Percentiles rank a stretch among this genome's conserved stretches.
phyloP scores from a whole-genome alignment of 1,140 invertebrate genomes.

The Thereuonema tuberculata region DNA sequence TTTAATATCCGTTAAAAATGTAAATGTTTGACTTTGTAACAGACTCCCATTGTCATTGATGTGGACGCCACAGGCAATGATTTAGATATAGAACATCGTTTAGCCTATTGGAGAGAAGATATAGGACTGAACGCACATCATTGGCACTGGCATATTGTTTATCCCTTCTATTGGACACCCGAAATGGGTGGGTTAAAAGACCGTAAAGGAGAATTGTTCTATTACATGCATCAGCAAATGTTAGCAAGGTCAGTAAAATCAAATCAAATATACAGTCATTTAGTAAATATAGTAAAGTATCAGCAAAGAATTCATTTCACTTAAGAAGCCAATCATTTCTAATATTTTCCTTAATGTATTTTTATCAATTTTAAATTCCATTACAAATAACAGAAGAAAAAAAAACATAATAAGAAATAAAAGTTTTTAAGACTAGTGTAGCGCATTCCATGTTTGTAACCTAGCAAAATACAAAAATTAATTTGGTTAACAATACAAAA shows the following conservation, averaged over 20 bases:
- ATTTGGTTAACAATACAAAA: too few relatives aligned
- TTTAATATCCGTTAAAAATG: too few relatives aligned
- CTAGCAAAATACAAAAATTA: too few relatives aligned
- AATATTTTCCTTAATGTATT: not conserved
- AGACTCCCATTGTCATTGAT: conserved; percentile 15
- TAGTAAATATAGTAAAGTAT: not conserved
- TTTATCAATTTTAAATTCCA: too few relatives aligned
- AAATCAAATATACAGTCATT: not conserved
- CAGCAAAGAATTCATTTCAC: not conserved
- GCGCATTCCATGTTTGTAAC: too few relatives aligned
- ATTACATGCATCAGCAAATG: conserved; percentile 57
- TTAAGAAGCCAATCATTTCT: too few relatives aligned
- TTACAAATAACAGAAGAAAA: too few relatives aligned
- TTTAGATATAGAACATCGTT: conserved; percentile 53
- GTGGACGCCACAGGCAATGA: conserved; percentile 42
- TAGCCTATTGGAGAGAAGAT: conserved; percentile 60
- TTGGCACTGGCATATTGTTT: conserved; percentile 70
- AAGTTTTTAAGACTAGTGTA: too few relatives aligned
- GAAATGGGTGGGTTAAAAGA: conserved; percentile 46
- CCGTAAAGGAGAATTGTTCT: conserved; percentile 54
- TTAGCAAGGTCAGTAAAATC: conserved; percentile 42
- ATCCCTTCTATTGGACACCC: conserved; percentile 43
- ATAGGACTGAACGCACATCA: conserved; percentile 28
- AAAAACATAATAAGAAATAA: too few relatives aligned
- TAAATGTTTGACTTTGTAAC: too few relatives aligned